A percentile compares a stretch with the other conserved stretches of the same genome.
Conservation (phyloP, 1,140 invertebrate genomes). For the Harpegnathos saltator region DNA sequence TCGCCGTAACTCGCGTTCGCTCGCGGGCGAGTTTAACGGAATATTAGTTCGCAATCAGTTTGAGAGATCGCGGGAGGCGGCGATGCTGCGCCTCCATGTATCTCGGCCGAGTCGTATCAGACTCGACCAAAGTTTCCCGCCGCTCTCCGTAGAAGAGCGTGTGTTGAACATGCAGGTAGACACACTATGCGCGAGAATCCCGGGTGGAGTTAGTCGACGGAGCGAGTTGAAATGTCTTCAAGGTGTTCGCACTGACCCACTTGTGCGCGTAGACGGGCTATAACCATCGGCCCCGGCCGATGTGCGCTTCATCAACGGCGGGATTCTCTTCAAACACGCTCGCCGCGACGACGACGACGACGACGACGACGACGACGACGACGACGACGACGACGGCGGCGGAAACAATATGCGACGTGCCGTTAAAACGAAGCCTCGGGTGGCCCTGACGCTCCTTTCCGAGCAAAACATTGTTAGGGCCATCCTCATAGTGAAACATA, state of each 20-base stretch:
- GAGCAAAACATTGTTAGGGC: too few relatives aligned
- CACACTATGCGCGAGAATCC: slow-evolving; percentile 59
- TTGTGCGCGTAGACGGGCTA: slow-evolving; percentile 59
- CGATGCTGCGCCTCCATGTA: slow-evolving; percentile 61
- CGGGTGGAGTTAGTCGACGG: slow-evolving; percentile 58
- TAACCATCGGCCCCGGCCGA: slow-evolving; percentile 59
- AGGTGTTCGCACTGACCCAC: slow-evolving; percentile 72
- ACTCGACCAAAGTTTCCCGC: slow-evolving; percentile 66
- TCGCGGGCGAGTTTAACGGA: slow-evolving; percentile 66
- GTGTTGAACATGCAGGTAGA: slow-evolving; percentile 56
- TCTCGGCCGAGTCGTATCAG: slow-evolving; percentile 67
- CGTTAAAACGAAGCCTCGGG: too few relatives aligned
- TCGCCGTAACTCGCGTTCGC: slow-evolving; percentile 32
- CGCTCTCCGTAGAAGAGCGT: slow-evolving; percentile 51
- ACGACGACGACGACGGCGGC: too few relatives aligned
- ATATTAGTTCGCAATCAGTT: slow-evolving; percentile 76
- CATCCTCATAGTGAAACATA: too few relatives aligned
- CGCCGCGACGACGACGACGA: slow-evolving; percentile 26
- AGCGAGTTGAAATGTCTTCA: slow-evolving; percentile 74
- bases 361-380: too few relatives aligned
- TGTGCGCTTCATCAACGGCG: slow-evolving; percentile 60
- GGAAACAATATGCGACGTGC: background rate
- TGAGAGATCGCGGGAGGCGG: slow-evolving; percentile 69
- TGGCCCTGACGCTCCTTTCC: too few relatives aligned
- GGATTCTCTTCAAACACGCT: slow-evolving; percentile 39